Evolutionary conservation across 2,888 invertebrate species (phyloP).

Genomic region (Drosophila birchii): DNA sequence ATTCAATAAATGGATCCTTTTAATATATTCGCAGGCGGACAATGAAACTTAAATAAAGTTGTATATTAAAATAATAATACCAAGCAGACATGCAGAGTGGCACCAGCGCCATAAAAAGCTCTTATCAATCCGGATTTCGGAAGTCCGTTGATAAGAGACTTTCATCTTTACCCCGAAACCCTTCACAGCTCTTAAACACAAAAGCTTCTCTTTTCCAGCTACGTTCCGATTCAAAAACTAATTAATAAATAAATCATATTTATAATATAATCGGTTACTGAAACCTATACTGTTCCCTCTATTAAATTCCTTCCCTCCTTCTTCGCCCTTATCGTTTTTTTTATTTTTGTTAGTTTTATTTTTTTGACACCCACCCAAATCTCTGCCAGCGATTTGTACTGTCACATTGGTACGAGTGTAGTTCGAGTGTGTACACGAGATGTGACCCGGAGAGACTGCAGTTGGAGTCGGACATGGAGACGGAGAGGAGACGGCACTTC

Average conservation of each 20-base stretch:
- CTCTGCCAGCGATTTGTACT: conserved; percentile 31
- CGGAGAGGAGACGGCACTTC: conserved; percentile 59
- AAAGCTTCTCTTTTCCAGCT: too few relatives aligned
- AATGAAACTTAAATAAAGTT: too few relatives aligned
- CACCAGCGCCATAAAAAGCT: background rate
- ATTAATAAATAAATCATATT: too few relatives aligned
- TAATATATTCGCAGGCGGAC: too few relatives aligned
- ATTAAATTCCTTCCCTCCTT: background rate
- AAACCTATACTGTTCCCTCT: background rate
- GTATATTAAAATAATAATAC: too few relatives aligned
- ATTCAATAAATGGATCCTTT: too few relatives aligned
- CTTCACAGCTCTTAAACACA: too few relatives aligned
- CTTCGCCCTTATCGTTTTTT: background rate
- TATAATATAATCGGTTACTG: too few relatives aligned
- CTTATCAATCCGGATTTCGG: background rate
- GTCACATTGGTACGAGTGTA: conserved; percentile 42
- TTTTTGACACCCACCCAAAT: conserved; percentile 13
- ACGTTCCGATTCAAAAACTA: too few relatives aligned
- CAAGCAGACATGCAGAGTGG: too few relatives aligned
- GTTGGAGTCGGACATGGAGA: conserved; percentile 3
- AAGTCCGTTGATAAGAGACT: too few relatives aligned
- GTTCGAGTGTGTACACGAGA: conserved; percentile 26
- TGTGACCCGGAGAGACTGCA: conserved; percentile 36
- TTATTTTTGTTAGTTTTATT: background rate
- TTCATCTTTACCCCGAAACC: too few relatives aligned